Percentiles rank a stretch among this genome's conserved stretches.
Conservation (phyloP, 1,140 invertebrate genomes). For the Tetragonula clypearis region DNA sequence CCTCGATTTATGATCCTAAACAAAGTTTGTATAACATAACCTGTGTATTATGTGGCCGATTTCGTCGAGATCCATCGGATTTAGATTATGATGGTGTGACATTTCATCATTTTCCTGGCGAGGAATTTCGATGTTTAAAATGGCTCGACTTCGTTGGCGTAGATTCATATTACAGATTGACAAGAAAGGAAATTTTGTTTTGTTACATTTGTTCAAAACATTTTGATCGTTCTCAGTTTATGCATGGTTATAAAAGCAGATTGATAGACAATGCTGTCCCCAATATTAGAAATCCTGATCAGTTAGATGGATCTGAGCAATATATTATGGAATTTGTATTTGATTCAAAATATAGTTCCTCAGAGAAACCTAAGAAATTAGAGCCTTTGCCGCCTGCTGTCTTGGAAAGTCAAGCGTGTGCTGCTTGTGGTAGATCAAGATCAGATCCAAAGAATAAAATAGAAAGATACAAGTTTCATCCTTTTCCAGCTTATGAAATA, state of each 20-base stretch:
- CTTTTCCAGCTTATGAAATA: constrained; percentile 80
- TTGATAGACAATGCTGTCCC: constrained; percentile 76
- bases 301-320: constrained; percentile 56
- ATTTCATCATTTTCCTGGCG: constrained; percentile 80
- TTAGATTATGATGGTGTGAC: constrained; percentile 75
- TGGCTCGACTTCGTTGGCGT: constrained; percentile 81
- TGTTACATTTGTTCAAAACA: constrained; percentile 81
- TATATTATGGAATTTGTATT: constrained; percentile 55
- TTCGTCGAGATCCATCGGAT: constrained; percentile 73
- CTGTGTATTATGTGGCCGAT: constrained; percentile 77
- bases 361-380: constrained; percentile 64
- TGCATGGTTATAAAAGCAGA: constrained; percentile 73
- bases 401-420: constrained; percentile 78
- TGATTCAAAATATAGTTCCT: constrained; percentile 58
- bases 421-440: constrained; percentile 76
- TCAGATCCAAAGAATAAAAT: constrained; percentile 76
- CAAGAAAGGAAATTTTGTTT: constrained; percentile 79
- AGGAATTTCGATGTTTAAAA: constrained; percentile 79
- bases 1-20: constrained; percentile 79
- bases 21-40: constrained; percentile 80
- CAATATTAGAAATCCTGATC: constrained; percentile 73
- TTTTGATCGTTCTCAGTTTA: constrained; percentile 77
- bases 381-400: constrained; percentile 71
- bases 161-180: constrained; percentile 79
- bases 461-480: constrained; percentile 79